Conservation (phyloP, 2,113 vertebrate species). For the Axis porcinus region DNA sequence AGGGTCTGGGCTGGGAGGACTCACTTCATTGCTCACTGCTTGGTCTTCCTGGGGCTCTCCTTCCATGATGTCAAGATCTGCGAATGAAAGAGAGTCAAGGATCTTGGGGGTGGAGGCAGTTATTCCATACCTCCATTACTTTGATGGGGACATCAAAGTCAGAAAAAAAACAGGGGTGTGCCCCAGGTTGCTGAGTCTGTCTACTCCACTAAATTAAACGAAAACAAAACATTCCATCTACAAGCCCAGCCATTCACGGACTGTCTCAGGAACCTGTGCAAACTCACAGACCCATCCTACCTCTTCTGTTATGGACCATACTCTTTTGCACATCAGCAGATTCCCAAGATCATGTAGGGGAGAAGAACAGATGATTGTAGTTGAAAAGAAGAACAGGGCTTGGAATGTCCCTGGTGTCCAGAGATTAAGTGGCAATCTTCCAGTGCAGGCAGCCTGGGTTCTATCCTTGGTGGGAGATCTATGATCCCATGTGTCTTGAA, state of each 20-base stretch:
- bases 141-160: background rate
- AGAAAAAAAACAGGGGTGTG: background rate
- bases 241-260: rapidly evolving
- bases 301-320: rapidly evolving
- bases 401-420: background rate
- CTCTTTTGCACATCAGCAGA: rapidly evolving
- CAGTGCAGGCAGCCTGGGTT: rapidly evolving
- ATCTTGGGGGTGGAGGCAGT: rapidly evolving
- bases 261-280: background rate
- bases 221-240: too few species aligned
- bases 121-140: background rate
- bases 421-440: rapidly evolving
- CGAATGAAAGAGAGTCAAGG: background rate
- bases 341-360: background rate
- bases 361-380: rapidly evolving
- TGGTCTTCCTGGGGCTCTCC: background rate
- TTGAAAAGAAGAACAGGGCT: background rate
- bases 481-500: background rate
- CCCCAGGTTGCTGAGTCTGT: background rate
- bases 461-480: rapidly evolving
- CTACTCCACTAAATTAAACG: background rate
- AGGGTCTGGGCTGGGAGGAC: too few species aligned
- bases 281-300: rapidly evolving
- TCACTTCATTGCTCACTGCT: background rate
- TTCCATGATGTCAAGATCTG: background rate